A percentile compares a stretch with the other conserved stretches of the same genome.
phyloP scores from a whole-genome alignment of 2,113 vertebrate genomes.

The Lycocorax pyrrhopterus region DNA sequence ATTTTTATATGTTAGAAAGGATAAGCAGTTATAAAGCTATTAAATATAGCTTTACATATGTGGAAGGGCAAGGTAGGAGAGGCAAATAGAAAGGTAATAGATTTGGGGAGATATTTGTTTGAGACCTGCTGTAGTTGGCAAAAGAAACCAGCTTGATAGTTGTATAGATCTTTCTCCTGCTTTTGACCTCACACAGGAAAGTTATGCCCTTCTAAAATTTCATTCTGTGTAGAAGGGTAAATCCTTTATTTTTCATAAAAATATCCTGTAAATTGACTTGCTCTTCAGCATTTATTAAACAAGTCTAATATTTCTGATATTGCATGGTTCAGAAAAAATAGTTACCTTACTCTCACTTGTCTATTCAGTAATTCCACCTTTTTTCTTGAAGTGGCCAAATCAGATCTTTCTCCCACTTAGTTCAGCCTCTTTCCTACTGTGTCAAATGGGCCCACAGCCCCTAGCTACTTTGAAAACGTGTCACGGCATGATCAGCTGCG shows the following conservation, averaged over 20 bases:
- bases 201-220: neutral
- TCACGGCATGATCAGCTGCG: neutral
- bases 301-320: neutral
- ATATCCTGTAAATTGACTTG: neutral
- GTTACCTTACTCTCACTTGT: neutral
- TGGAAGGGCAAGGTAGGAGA: neutral
- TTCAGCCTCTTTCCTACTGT: neutral
- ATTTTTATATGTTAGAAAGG: neutral
- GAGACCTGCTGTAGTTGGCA: neutral
- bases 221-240: neutral
- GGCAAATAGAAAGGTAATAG: neutral
- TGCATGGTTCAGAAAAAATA: neutral
- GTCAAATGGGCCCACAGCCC: neutral
- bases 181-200: neutral
- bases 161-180: neutral
- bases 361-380: neutral
- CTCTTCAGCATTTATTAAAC: neutral
- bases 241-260: neutral
- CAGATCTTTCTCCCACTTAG: neutral
- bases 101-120: neutral
- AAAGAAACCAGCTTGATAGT: neutral
- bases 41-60: neutral
- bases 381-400: neutral
- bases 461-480: fast-evolving
- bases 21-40: neutral